Evolutionary conservation across 2,888 invertebrate species (phyloP), one percentile per base, ranked within the genome.

Genomic region (Scaptomyza reducta): DNA sequence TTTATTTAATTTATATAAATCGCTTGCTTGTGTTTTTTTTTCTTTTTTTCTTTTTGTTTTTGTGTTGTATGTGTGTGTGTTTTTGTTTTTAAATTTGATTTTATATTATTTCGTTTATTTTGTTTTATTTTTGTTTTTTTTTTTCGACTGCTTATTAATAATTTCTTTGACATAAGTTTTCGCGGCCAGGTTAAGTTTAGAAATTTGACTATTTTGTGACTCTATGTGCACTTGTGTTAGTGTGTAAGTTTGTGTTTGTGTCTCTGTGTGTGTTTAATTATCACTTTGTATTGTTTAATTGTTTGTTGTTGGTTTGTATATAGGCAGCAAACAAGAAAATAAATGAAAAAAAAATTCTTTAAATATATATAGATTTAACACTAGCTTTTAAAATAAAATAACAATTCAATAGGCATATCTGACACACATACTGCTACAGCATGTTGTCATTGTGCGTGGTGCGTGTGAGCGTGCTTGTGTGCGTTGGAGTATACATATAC

Each of bases 161-260:
- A 35, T 50, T 38, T 72, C 50, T 69, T 41, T 64, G 67, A 59
- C 27, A 58, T 64, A 63, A 47, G 59, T 53, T 78, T 78, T 61
- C 59, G 61, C 61, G 80, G 76, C 71, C 85, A 73, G 66, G 67
- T 67, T 71, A 49, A 57, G 55, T 63, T 67, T 69, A 71, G 64
- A 65, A 82, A 83, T 87, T 86, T 79, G 76, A 79, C 83, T 88
- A 83, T 86, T 75, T 79, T 84, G 74, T 87, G 81, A 79, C 81
- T 58, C 40, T 76, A 55, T 78, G 57, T 67, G 58, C 16, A 25
- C 29, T 31, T n/a, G 61, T 68, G 57, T 69, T 55, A 49, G 49
- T 49, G 53, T 53, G 54, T 57, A 45, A 67, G 53, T 66, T 45
- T 62, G 41, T 62, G 51, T 59, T 45, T 71, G 47, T 70, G 51